phyloP scores from a whole-genome alignment of 2,113 vertebrate species.

The Marcusenius ussheri region DNA sequence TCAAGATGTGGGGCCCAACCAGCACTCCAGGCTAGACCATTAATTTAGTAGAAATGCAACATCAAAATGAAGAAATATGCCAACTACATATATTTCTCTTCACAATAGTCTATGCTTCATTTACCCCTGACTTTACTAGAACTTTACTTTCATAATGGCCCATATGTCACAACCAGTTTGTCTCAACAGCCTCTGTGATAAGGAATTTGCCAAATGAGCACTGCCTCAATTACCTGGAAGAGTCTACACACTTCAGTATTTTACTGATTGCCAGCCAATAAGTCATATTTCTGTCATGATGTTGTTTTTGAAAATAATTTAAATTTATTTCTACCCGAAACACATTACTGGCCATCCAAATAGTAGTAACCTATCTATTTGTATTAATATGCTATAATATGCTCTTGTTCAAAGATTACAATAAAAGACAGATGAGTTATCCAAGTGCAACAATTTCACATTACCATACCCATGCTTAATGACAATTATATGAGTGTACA shows the following conservation, averaged over 20 bases:
- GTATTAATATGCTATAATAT: background rate
- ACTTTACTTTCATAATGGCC: background rate
- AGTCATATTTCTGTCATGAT: background rate
- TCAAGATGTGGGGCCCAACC: background rate
- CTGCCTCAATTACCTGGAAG: background rate
- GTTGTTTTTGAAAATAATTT: background rate
- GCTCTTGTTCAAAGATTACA: background rate
- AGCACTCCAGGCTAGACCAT: background rate
- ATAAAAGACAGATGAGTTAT: background rate
- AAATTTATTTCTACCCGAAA: background rate
- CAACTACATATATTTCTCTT: background rate
- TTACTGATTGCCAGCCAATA: background rate
- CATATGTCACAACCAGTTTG: background rate
- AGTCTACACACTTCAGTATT: background rate
- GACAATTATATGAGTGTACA: background rate
- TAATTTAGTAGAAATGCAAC: background rate
- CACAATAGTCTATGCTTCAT: background rate
- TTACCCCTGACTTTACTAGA: background rate
- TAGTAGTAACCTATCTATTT: background rate
- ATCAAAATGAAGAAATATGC: background rate
- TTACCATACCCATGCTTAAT: background rate
- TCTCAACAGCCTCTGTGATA: background rate
- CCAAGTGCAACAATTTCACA: background rate
- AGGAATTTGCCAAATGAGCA: background rate
- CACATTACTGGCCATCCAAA: background rate